phyloP scores from a whole-genome alignment of 2,888 invertebrate species.

The Margaritifera margaritifera region DNA sequence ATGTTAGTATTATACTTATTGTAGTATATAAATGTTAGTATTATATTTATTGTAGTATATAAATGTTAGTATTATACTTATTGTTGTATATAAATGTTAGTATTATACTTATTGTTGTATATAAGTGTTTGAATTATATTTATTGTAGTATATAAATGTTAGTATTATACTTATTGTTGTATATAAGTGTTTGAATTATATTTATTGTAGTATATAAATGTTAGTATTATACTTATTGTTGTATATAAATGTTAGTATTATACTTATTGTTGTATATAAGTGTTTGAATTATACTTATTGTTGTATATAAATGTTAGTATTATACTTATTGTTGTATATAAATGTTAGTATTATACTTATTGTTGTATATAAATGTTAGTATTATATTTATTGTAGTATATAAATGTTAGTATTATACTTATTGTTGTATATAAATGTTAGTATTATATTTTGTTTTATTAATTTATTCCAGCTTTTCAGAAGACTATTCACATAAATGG shows the following conservation, averaged over 20 bases:
- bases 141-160: too few relatives aligned
- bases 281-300: neutral
- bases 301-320: too few relatives aligned
- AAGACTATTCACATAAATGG: slow-evolving; percentile 91
- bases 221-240: neutral
- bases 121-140: neutral
- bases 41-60: neutral
- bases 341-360: neutral
- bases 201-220: too few relatives aligned
- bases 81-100: neutral
- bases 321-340: too few relatives aligned
- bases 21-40: neutral
- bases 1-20: neutral
- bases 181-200: neutral
- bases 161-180: too few relatives aligned
- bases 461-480: slow-evolving; percentile 83
- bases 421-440: neutral
- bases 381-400: neutral
- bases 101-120: neutral
- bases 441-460: neutral
- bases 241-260: neutral
- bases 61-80: neutral
- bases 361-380: neutral
- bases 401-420: neutral
- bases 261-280: too few relatives aligned